Percentiles rank a stretch among this genome's conserved stretches.
phyloP scores from a whole-genome alignment of 2,888 invertebrate species.

The Polydrusus pterygomalis region DNA sequence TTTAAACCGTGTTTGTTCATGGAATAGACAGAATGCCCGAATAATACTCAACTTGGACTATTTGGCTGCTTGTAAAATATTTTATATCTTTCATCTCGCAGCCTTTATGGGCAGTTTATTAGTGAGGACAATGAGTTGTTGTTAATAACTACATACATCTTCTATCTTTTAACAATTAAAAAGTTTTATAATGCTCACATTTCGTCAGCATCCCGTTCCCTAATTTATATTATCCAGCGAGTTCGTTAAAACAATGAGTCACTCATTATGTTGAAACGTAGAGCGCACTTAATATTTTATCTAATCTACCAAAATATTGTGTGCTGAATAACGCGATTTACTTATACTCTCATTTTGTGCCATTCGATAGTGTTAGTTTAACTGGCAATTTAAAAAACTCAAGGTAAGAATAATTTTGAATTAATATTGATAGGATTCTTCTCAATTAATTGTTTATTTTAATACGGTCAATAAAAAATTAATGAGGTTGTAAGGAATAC shows the following conservation, averaged over 20 bases:
- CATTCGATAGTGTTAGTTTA: conserved; percentile 2
- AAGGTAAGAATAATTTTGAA: conserved; percentile 3
- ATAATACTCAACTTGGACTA: too few species aligned
- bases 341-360: conserved; percentile 7
- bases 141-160: too few species aligned
- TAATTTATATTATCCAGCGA: neutral
- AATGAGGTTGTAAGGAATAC: too few species aligned
- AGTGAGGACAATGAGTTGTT: too few species aligned
- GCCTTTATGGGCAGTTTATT: too few species aligned
- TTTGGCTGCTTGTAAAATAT: too few species aligned
- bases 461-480: neutral
- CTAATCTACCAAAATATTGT: conserved; percentile 36
- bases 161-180: too few species aligned
- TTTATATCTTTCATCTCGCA: too few species aligned
- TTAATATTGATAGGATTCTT: neutral
- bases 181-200: too few species aligned
- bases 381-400: neutral
- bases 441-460: too few species aligned
- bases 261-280: conserved; percentile 28
- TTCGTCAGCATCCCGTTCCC: neutral
- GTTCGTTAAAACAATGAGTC: conserved; percentile 7
- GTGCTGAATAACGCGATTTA: conserved; percentile 21
- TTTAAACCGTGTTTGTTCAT: too few species aligned
- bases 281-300: conserved; percentile 15
- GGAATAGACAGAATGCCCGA: too few species aligned